Conservation (phyloP, 2,113 vertebrate species). For the Hemiscyllium ocellatum region DNA sequence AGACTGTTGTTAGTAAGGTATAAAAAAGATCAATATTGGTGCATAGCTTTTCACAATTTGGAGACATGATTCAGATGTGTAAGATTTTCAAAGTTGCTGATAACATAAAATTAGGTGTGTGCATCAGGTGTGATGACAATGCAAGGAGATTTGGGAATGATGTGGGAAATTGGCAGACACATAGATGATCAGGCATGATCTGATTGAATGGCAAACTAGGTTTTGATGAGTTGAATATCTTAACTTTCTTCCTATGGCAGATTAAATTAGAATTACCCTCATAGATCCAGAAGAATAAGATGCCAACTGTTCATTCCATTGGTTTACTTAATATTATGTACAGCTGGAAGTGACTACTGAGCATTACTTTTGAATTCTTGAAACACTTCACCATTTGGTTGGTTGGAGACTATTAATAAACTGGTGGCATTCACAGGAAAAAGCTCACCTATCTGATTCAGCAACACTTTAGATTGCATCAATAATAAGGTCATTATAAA, state of each 20-base stretch:
- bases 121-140: too few relatives aligned
- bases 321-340: background rate
- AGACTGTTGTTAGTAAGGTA: too few relatives aligned
- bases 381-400: background rate
- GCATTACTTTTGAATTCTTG: background rate
- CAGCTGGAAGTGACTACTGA: background rate
- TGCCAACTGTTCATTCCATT: background rate
- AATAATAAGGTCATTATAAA: slow-evolving; percentile 33
- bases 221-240: too few relatives aligned
- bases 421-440: background rate
- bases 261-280: background rate
- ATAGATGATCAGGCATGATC: too few relatives aligned
- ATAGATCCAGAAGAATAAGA: background rate
- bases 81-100: too few relatives aligned
- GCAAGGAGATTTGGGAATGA: too few relatives aligned
- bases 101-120: too few relatives aligned
- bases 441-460: background rate
- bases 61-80: too few relatives aligned
- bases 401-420: background rate
- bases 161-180: too few relatives aligned
- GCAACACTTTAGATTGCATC: background rate
- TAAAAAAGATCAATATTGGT: too few relatives aligned
- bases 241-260: background rate
- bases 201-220: too few relatives aligned
- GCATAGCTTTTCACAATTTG: too few relatives aligned